Percentiles rank a stretch among this genome's conserved stretches.
phyloP scores from a whole-genome alignment of 2,113 vertebrate species.

The Pyrgilauda ruficollis region DNA sequence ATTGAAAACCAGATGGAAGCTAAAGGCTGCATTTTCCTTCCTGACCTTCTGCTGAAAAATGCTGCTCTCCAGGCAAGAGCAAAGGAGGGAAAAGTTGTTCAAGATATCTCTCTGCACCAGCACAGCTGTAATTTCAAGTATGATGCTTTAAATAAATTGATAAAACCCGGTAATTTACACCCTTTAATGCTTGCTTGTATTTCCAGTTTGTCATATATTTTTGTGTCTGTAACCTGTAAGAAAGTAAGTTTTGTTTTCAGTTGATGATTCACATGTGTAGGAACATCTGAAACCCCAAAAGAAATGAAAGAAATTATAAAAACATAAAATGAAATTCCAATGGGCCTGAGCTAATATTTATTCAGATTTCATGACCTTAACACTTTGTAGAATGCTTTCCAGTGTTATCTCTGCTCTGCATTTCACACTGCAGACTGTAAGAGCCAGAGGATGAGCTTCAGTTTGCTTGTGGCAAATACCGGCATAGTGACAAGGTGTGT shows the following conservation, averaged over 20 bases:
- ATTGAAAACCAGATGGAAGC: background rate
- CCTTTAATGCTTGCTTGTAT: background rate
- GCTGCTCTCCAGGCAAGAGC: background rate
- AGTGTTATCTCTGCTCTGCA: background rate
- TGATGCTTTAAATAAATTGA: background rate
- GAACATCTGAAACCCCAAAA: conserved; percentile 2
- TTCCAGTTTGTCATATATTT: background rate
- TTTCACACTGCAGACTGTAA: background rate
- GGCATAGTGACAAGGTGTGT: background rate
- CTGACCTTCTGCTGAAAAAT: conserved; percentile 12
- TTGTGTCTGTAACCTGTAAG: background rate
- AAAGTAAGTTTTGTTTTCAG: background rate
- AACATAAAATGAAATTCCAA: conserved; percentile 22
- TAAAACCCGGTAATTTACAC: background rate
- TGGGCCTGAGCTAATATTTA: conserved; percentile 27
- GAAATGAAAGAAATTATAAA: conserved; percentile 10
- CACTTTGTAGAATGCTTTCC: background rate
- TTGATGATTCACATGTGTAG: background rate
- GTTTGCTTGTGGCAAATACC: background rate
- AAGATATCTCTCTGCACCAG: background rate
- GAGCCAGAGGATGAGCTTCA: background rate
- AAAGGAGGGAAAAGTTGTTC: background rate
- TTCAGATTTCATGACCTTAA: conserved; percentile 18
- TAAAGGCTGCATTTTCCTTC: background rate
- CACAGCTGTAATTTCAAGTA: background rate